A percentile compares a stretch with the other conserved stretches of the same genome.
These are phyloP conservation scores for Gobionotothen gibberifrons DNA, from an alignment of 2,797 vertebrate species.

Conservation along the genomic window DNA sequence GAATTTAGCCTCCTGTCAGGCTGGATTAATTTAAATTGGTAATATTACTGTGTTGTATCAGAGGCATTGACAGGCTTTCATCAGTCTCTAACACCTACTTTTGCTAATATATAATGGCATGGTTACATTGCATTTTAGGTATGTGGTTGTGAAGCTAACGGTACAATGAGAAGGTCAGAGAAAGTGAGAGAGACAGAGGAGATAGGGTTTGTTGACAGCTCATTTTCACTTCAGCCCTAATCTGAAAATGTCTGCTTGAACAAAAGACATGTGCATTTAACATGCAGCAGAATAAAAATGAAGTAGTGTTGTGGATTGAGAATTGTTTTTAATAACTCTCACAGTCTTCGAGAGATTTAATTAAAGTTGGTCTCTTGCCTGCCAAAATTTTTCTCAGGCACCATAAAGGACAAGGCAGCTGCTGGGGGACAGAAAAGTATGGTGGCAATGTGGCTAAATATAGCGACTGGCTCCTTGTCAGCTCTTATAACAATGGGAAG, in stretches of 20 bases:
- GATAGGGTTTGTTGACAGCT: not conserved
- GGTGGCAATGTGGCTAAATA: slow-evolving; percentile 70
- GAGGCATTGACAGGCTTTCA: not conserved
- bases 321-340: not conserved
- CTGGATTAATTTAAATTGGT: slow-evolving; percentile 40
- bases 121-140: not conserved
- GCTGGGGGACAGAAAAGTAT: slow-evolving; percentile 56
- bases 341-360: slow-evolving; percentile 11
- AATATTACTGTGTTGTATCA: slow-evolving; percentile 23
- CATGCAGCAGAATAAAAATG: not conserved
- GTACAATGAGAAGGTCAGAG: not conserved
- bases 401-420: slow-evolving; percentile 62
- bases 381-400: slow-evolving; percentile 42
- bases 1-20: slow-evolving; percentile 35
- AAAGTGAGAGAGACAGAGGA: not conserved
- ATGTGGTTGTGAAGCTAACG: not conserved
- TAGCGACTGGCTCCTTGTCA: slow-evolving; percentile 58
- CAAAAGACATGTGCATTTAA: not conserved
- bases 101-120: not conserved
- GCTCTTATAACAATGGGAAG: slow-evolving; percentile 46
- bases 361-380: slow-evolving; percentile 31
- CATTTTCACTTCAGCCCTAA: not conserved
- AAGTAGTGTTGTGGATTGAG: not conserved
- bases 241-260: not conserved
- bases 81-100: not conserved